phyloP scores from a whole-genome alignment of 2,888 invertebrate species.

The Drosophila eohydei region DNA sequence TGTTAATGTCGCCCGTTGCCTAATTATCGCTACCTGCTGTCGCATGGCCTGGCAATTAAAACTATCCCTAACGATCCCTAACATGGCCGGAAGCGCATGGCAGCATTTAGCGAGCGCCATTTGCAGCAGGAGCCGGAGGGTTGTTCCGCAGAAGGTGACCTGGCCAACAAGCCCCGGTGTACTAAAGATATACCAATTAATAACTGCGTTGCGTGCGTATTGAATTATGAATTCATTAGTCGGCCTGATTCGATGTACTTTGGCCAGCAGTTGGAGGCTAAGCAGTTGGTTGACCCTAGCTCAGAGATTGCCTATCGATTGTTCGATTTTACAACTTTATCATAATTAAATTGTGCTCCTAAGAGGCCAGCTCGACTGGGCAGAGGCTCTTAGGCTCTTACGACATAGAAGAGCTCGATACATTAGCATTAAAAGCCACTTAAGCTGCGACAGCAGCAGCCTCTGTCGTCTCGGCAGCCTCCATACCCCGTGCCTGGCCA shows the following conservation, averaged over 20 bases:
- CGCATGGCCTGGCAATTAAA: slow-evolving; percentile 65
- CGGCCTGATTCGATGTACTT: slow-evolving; percentile 58
- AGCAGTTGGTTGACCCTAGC: slow-evolving; percentile 8
- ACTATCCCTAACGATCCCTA: slow-evolving; percentile 33
- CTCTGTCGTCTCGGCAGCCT: background rate
- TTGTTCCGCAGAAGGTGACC: slow-evolving; percentile 24
- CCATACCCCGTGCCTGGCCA: slow-evolving; percentile 14
- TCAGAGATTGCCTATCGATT: slow-evolving; percentile 40
- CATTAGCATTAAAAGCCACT: slow-evolving; percentile 82
- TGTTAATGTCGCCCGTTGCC: slow-evolving; percentile 40
- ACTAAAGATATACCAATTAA: slow-evolving; percentile 22
- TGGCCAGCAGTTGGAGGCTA: slow-evolving; percentile 29
- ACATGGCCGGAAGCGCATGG: slow-evolving; percentile 71
- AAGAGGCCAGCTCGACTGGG: slow-evolving; percentile 43
- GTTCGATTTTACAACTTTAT: slow-evolving; percentile 79
- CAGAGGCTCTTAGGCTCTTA: slow-evolving; percentile 44
- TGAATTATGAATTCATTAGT: slow-evolving; percentile 72
- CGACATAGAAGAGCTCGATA: slow-evolving; percentile 52
- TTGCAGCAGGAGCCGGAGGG: slow-evolving; percentile 43
- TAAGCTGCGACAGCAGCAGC: slow-evolving; percentile 64
- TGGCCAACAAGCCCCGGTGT: slow-evolving; percentile 19
- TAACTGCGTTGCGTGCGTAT: slow-evolving; percentile 45
- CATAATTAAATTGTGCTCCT: slow-evolving; percentile 62
- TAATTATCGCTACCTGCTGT: slow-evolving; percentile 61
- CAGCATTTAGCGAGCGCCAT: slow-evolving; percentile 77